Base-by-base conservation (phyloP, 2,888 invertebrate genomes). In the Uloborus plumipes region DNA sequence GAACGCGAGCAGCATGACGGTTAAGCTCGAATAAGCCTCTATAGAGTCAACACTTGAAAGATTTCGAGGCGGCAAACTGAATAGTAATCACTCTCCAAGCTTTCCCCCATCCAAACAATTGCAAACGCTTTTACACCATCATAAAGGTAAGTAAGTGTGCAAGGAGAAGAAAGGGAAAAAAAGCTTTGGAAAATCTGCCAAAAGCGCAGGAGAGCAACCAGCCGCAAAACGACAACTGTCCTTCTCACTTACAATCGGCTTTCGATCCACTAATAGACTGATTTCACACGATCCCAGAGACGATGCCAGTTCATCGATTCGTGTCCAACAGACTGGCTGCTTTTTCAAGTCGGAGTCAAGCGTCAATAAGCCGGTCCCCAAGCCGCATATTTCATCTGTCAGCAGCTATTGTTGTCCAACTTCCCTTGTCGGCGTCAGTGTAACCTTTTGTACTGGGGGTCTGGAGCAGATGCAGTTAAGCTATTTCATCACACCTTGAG, bases 351-450 rank as follows among this genome's bases (percentile, higher is more conserved):
- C 64, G 3, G 31, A 74, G 65, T 55, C 74, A 49, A 31, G 65
- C 69, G 22, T 75, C 75, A 75, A 75, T 75, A 75, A 66, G 67
- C 26, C 39, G 50, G 67, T 72, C 70, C 70, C 70, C 39, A 22
- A 47, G 22, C 58, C 76, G 76, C 76, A 76, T 76, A 76, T 76
- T 76, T 76, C 76, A 76, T 76, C 76, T 69, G 75, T 75, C 75
- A 75, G 59, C 75, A 67, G 76, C 69, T 76, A 69, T 76, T 76
- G 76, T 76, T 50, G 76, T 39, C 55, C 39, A 62, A 51, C 69
- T 76, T 69, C 69, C 53, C 76, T 69, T 75, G 75, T 75, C 75
- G 51, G 50, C 67, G 22, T 75, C 66, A 59, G 31, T 75, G 76
- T 76, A 69, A 62, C 50, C 76, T 69, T 62, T 62, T 76, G 76